Base-by-base conservation (phyloP, 2,797 vertebrate species). In the Fringilla coelebs region DNA sequence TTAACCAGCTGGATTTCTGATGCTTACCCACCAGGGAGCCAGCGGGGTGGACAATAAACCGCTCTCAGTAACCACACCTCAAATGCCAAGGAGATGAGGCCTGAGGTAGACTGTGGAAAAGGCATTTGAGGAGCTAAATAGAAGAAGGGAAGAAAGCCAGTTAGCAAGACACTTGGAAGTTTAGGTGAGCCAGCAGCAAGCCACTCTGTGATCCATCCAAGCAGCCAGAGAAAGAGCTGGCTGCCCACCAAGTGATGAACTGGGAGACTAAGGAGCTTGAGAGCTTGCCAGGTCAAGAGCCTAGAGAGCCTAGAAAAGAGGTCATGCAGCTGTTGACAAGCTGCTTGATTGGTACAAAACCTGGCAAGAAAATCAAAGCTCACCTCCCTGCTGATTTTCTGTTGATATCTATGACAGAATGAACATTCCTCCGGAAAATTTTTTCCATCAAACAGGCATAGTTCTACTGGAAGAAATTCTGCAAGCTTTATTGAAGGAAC, bases 401-500 rank as follows among this genome's bases (percentile, higher is more conserved):
- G 60, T 61, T 91, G 92, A 93, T 94, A 93, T 76, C 57, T 93
- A 74, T 63, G 91, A 87, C 91, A 96, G 83, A 93, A 93, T 2
- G 12, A 92, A 79, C 52, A 84, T 92, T 95, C 79, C 63, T 76
- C 85, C 81, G 94, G 92, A 96, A 93, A 25, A 10, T 90, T 95
- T 86, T 88, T 94, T 94, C 88, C 94, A 88, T 79, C 89, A 91
- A 93, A 94, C 43, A 94, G 66, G 46, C 75, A 92, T 89, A 52
- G 0, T 48, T 61, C 74, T 85, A 45, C 3, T 45, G 94, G 88
- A 96, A 95, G 94, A 96, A 94, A 63, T 11, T 91, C 55, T 90
- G 60, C 74, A 88, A 76, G 38, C 41, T 87, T 70, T 90, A 54
- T 15, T 85, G 71, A 93, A 93, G 67, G 91, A 96, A 94, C 94